A percentile compares a stretch with the other conserved stretches of the same genome.
Conservation (phyloP, 2,113 vertebrate species). For the Cinclus cinclus region DNA sequence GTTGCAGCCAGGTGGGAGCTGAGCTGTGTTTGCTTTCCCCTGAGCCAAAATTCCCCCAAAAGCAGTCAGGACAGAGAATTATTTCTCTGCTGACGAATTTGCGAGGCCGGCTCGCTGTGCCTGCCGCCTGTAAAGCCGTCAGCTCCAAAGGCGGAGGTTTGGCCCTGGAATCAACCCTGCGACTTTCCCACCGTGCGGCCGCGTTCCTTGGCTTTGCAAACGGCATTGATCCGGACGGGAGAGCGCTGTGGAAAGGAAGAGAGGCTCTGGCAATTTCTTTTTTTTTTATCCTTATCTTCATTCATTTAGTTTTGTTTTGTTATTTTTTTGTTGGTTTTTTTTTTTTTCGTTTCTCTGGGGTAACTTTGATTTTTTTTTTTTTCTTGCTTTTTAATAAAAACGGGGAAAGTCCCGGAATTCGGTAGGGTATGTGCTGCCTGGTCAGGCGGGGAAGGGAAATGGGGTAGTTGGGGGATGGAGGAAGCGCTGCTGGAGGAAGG, state of each 20-base stretch:
- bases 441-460: not conserved
- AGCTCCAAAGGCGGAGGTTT: not conserved
- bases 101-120: not conserved
- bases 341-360: not conserved
- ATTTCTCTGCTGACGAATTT: not conserved
- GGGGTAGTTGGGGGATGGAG: rapidly evolving
- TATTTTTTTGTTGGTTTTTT: not conserved
- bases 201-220: not conserved
- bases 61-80: not conserved
- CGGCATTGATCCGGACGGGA: not conserved
- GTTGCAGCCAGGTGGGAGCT: not conserved
- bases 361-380: not conserved
- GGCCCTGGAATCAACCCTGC: not conserved
- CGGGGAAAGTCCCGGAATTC: rapidly evolving
- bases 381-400: not conserved
- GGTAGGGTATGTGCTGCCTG: not conserved
- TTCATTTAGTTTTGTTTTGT: no score
- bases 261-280: not conserved
- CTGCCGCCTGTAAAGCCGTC: not conserved
- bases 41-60: not conserved
- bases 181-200: not conserved
- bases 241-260: not conserved
- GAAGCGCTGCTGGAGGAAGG: not conserved
- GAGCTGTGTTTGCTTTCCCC: not conserved
- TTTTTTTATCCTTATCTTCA: no score